Percentiles rank a stretch among this genome's conserved stretches.
Conservation (phyloP, 1,140 invertebrate genomes). For the Papilio helenus region DNA sequence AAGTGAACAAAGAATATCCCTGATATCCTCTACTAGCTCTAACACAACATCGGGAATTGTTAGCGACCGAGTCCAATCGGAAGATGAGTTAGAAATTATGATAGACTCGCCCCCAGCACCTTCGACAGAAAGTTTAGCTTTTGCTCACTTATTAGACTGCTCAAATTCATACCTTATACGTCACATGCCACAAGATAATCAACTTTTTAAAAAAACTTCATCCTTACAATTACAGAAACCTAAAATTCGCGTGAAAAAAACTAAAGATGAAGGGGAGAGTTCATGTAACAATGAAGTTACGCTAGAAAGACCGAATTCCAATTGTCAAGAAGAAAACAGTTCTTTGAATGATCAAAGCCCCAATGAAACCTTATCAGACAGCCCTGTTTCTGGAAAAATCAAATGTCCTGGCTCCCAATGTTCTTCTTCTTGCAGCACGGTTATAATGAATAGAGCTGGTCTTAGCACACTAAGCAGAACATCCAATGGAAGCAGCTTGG, state of each 20-base stretch:
- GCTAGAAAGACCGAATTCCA: constrained; percentile 62
- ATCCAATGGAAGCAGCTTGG: constrained; percentile 89
- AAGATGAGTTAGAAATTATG: constrained; percentile 95
- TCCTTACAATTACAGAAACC: constrained; percentile 70
- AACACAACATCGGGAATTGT: constrained; percentile 98
- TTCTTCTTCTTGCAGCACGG: constrained; percentile 92
- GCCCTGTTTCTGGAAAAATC: constrained; percentile 71
- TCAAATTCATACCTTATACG: constrained; percentile 74
- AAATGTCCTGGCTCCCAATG: constrained; percentile 88
- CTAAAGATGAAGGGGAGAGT: constrained; percentile 65
- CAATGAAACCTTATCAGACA: constrained; percentile 64
- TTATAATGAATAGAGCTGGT: constrained; percentile 87
- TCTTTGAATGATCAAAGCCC: constrained; percentile 67
- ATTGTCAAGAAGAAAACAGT: constrained; percentile 61
- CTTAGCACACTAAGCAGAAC: constrained; percentile 83
- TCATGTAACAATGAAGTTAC: constrained; percentile 59
- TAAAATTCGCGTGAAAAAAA: constrained; percentile 63
- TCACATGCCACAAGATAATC: constrained; percentile 61
- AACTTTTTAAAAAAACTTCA: constrained; percentile 61
- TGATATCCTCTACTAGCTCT: constrained; percentile 95
- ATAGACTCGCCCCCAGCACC: constrained; percentile 89
- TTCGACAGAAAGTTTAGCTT: constrained; percentile 89
- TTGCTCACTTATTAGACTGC: constrained; percentile 87
- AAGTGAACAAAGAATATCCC: constrained; percentile 93
- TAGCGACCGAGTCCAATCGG: constrained; percentile 95